A percentile compares a stretch with the other conserved stretches of the same genome.
phyloP scores from a whole-genome alignment of 2,113 vertebrate genomes.

The Saguinus imperator region DNA sequence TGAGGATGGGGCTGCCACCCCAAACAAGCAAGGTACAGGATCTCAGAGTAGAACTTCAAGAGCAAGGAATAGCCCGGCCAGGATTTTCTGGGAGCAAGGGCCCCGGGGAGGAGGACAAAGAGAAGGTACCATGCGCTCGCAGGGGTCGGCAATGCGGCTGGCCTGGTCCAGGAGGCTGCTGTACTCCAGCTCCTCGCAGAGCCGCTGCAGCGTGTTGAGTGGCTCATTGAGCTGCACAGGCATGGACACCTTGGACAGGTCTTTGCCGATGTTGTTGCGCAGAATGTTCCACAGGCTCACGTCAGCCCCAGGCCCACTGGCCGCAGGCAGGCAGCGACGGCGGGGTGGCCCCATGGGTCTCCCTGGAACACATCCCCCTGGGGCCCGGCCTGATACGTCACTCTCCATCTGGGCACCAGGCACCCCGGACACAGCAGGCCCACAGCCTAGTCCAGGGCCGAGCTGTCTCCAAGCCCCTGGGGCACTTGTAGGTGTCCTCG shows the following conservation, averaged over 20 bases:
- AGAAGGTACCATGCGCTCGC: constrained; percentile 89
- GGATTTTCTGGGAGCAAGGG: not conserved
- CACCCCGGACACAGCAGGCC: constrained; percentile 81
- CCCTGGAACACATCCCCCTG: constrained; percentile 55
- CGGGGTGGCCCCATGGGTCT: constrained; percentile 60
- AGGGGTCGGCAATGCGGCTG: constrained; percentile 87
- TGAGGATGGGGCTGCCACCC: not conserved
- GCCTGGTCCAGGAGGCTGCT: constrained; percentile 90
- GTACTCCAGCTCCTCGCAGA: constrained; percentile 95
- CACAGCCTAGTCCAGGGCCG: constrained; percentile 47
- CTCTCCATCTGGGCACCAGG: constrained; percentile 74
- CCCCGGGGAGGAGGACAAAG: fast-evolving
- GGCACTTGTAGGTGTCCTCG: fast-evolving
- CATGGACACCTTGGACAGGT: constrained; percentile 94
- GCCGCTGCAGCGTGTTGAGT: constrained; percentile 89
- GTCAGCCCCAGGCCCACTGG: constrained; percentile 86
- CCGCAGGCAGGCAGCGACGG: constrained; percentile 86
- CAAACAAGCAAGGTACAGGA: not conserved
- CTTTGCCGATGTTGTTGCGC: constrained; percentile 95
- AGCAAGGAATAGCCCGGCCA: not conserved
- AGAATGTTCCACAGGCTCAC: constrained; percentile 94
- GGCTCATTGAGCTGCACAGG: constrained; percentile 93
- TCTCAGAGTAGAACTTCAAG: not conserved
- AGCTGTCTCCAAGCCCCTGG: constrained; percentile 79
- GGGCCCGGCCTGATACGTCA: constrained; percentile 56